phyloP scores from a whole-genome alignment of 2,113 vertebrate species.

The Limnothrissa miodon region DNA sequence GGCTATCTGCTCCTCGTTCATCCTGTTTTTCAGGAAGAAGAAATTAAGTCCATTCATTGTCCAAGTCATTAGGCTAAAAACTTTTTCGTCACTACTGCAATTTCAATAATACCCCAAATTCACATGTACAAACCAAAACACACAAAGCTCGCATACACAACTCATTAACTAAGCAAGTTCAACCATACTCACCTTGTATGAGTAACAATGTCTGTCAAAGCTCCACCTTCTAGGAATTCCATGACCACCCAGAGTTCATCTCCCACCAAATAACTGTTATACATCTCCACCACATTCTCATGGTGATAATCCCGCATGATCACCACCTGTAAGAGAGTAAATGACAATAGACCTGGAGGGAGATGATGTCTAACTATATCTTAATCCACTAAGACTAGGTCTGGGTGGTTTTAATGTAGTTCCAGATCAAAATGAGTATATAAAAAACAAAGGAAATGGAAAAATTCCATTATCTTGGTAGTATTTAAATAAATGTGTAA shows the following conservation, averaged over 20 bases:
- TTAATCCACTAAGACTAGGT: too few species aligned
- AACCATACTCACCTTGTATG: slow-evolving; percentile 80
- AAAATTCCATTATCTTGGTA: too few species aligned
- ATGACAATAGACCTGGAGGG: too few species aligned
- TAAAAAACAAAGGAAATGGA: background rate
- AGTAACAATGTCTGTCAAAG: slow-evolving; percentile 92
- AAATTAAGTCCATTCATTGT: background rate
- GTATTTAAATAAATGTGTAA: too few species aligned
- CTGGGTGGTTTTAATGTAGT: background rate
- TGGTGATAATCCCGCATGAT: slow-evolving; percentile 98
- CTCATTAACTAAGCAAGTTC: background rate
- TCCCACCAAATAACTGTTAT: slow-evolving; percentile 96
- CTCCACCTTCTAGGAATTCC: slow-evolving; percentile 96
- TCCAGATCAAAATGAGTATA: background rate
- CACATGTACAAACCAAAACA: background rate
- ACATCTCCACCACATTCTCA: slow-evolving; percentile 97
- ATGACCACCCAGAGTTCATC: slow-evolving; percentile 98
- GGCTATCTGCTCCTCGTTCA: slow-evolving; percentile 96
- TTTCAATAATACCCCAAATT: background rate
- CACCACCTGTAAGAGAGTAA: slow-evolving; percentile 78
- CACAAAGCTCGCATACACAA: background rate
- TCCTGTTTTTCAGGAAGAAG: slow-evolving; percentile 65
- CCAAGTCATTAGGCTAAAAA: background rate
- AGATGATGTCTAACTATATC: too few species aligned
- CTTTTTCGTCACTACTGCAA: too few species aligned